phyloP scores from a whole-genome alignment of 2,888 invertebrate genomes.

The Tubulanus polymorphus region DNA sequence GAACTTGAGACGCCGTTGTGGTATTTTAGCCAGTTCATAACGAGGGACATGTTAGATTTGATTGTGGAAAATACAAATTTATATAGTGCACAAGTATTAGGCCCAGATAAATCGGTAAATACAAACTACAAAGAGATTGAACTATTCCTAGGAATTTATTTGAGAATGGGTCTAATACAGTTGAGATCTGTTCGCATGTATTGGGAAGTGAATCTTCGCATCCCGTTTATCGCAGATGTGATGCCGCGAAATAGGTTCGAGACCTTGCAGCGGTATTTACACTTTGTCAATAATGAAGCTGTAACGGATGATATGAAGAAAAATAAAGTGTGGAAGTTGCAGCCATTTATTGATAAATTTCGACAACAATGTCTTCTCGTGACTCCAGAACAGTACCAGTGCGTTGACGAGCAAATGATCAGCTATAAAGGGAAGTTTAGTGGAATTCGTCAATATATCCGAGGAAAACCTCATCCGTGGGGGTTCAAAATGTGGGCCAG shows the following conservation, averaged over 20 bases:
- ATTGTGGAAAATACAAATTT: not conserved
- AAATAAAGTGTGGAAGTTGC: conserved; percentile 2
- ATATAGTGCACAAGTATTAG: conserved; percentile 6
- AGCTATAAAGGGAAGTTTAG: not conserved
- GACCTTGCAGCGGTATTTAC: not conserved
- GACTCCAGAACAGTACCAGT: not conserved
- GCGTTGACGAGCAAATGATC: not conserved
- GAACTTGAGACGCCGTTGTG: too few species aligned
- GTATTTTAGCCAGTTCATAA: not conserved
- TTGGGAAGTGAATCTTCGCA: not conserved
- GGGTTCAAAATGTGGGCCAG: not conserved
- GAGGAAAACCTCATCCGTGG: not conserved
- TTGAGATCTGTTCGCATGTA: conserved; percentile 1
- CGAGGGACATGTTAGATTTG: not conserved
- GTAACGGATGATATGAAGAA: conserved; percentile 5
- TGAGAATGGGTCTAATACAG: conserved; percentile 16
- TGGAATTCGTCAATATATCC: not conserved
- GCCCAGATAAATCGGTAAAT: conserved; percentile 1
- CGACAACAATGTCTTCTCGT: not conserved
- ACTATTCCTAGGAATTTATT: conserved; percentile 7
- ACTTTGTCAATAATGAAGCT: not conserved
- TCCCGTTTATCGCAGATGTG: not conserved
- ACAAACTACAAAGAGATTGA: conserved; percentile 11
- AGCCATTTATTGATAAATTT: not conserved
- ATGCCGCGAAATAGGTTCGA: not conserved